Percentiles rank a stretch among this genome's conserved stretches.
Conservation (phyloP, 1,140 invertebrate genomes). For the Temnothorax longispinosus region DNA sequence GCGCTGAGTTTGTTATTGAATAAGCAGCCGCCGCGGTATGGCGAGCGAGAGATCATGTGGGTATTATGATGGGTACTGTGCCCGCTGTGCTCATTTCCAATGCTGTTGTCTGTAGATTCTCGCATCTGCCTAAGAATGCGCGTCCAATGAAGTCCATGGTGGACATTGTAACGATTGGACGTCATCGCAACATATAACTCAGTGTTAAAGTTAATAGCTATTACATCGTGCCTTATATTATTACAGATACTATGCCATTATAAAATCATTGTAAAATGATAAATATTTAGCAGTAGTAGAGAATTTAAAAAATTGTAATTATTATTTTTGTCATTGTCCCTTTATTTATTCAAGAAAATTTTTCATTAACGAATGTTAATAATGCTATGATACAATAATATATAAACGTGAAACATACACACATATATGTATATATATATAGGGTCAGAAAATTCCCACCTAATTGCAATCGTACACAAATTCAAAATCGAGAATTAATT, state of each 20-base stretch:
- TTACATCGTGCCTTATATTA: neutral
- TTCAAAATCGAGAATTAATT: neutral
- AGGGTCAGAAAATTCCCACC: neutral
- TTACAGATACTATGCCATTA: neutral
- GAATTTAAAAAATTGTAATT: neutral
- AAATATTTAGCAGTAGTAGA: neutral
- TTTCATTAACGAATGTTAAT: neutral
- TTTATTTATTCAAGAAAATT: neutral
- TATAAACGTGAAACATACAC: neutral
- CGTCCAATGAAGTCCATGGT: neutral
- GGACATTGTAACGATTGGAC: neutral
- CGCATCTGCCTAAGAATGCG: neutral
- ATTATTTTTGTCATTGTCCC: neutral
- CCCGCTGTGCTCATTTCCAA: conserved; percentile 5
- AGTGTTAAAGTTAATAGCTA: neutral
- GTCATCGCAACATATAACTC: neutral
- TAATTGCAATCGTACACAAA: neutral
- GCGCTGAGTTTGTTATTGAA: conserved; percentile 51
- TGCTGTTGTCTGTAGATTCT: neutral
- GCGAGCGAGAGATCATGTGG: neutral
- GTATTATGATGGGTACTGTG: neutral
- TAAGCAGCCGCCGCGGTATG: conserved; percentile 19
- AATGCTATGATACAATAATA: neutral
- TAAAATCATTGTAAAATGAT: neutral
- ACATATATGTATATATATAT: neutral